Evolutionary conservation across 2,888 invertebrate species (phyloP).

Genomic region (Electrophaes corylata): DNA sequence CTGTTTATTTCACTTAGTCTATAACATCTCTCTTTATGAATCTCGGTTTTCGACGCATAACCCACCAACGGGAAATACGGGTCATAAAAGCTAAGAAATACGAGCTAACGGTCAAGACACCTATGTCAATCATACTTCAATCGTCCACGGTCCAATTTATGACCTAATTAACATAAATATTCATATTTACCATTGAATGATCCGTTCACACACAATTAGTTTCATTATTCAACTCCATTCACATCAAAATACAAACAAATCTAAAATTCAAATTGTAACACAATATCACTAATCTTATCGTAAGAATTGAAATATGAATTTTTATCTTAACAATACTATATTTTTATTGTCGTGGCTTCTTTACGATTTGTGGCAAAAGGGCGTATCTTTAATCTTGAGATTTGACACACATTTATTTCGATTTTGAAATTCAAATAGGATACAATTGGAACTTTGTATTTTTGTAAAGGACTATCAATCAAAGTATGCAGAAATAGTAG

Average conservation of each 20-base stretch:
- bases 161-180: constrained; percentile 71
- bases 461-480: constrained; percentile 62
- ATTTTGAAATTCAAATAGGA: constrained; percentile 33
- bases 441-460: constrained; percentile 36
- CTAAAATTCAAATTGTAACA: constrained; percentile 77
- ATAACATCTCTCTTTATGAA: background rate
- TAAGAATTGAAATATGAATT: constrained; percentile 76
- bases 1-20: too few relatives aligned
- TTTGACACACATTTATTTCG: constrained; percentile 34
- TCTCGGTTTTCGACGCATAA: background rate
- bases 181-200: constrained; percentile 59
- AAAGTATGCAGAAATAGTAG: constrained; percentile 49
- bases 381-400: constrained; percentile 40
- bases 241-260: constrained; percentile 65
- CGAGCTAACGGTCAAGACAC: constrained; percentile 38
- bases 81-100: constrained; percentile 16
- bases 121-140: constrained; percentile 55
- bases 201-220: constrained; percentile 82
- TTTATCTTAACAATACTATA: constrained; percentile 66
- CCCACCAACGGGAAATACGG: background rate
- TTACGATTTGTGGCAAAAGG: constrained; percentile 50
- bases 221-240: constrained; percentile 72
- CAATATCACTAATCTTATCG: constrained; percentile 72
- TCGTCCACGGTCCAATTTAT: constrained; percentile 45
- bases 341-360: constrained; percentile 77